Evolutionary conservation across 2,797 vertebrate species (phyloP).

Genomic region (Cygnus olor): DNA sequence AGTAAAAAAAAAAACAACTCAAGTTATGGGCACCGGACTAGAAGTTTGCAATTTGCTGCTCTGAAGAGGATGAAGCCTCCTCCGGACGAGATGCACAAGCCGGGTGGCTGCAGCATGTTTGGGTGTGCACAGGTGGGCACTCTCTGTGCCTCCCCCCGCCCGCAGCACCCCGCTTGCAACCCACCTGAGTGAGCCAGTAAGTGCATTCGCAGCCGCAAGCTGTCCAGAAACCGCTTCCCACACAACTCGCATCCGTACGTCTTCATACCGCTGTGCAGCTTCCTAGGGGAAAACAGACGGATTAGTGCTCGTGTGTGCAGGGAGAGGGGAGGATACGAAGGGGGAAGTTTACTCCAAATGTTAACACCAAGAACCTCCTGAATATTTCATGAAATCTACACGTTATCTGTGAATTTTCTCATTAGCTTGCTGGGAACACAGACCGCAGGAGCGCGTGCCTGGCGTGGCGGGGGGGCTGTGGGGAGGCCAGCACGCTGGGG

Average conservation of each 20-base stretch:
- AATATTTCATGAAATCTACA: background rate
- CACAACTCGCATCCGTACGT: constrained; percentile 97
- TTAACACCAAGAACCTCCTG: accelerated
- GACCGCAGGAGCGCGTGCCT: background rate
- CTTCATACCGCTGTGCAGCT: constrained; percentile 95
- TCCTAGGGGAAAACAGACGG: constrained; percentile 82
- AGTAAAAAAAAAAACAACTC: background rate
- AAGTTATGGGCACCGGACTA: background rate
- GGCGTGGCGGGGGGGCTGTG: background rate
- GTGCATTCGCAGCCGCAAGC: constrained; percentile 97
- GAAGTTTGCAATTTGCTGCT: background rate
- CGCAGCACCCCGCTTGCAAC: background rate
- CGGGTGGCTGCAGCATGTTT: accelerated
- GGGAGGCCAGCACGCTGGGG: background rate
- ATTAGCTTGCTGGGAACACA: background rate
- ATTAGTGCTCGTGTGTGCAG: background rate
- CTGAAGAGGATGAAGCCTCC: background rate
- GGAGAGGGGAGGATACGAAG: background rate
- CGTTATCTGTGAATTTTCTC: background rate
- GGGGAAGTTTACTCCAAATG: background rate
- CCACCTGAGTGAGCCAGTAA: constrained; percentile 98
- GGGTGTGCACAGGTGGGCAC: background rate
- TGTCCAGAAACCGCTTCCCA: constrained; percentile 94
- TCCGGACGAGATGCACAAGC: accelerated
- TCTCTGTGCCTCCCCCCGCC: too few relatives aligned